Percentiles rank a stretch among this genome's conserved stretches.
Evolutionary conservation across 2,888 invertebrate species (phyloP).

Genomic region (Timema podura): DNA sequence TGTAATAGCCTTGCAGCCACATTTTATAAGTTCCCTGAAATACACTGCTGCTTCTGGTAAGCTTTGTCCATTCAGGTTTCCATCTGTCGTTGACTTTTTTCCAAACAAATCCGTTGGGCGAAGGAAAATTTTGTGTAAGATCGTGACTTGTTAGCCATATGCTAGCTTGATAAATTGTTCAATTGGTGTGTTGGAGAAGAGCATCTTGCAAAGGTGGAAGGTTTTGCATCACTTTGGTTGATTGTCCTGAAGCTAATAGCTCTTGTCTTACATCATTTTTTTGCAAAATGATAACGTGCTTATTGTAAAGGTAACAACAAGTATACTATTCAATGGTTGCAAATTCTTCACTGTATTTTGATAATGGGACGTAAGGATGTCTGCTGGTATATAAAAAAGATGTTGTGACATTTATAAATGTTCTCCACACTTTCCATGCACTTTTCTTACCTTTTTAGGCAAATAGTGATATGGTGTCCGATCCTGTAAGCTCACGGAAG

Average conservation of each 20-base stretch:
- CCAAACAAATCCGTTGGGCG: constrained; percentile 1
- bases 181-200: constrained; percentile 2
- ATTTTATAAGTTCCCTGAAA: background rate
- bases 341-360: background rate
- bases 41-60: constrained; percentile 8
- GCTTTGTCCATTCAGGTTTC: background rate
- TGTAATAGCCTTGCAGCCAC: background rate
- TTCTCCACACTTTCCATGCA: constrained; percentile 2
- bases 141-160: background rate
- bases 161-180: background rate
- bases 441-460: background rate
- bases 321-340: background rate
- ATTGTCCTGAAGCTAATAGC: background rate
- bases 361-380: background rate
- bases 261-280: constrained; percentile 5
- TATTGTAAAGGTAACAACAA: background rate
- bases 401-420: background rate
- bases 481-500: constrained; percentile 3
- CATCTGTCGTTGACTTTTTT: background rate
- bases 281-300: background rate
- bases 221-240: background rate
- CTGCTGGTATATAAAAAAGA: background rate
- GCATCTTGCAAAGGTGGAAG: background rate
- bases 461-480: background rate
- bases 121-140: background rate